Conservation (phyloP, 2,797 vertebrate species). For the Poeciliopsis gracilis region DNA sequence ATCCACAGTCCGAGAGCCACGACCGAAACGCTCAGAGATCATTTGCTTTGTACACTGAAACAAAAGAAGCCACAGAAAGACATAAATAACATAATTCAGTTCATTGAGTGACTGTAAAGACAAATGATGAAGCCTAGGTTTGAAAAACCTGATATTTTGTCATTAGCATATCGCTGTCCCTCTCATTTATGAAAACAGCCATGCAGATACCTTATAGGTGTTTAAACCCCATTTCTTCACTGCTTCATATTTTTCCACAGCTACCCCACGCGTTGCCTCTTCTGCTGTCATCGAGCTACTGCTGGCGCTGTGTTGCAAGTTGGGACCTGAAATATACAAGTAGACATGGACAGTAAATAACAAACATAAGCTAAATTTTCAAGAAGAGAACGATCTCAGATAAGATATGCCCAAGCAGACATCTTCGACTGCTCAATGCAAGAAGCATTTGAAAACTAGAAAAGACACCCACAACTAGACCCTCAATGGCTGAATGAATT, state of each 20-base stretch:
- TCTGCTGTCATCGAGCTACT: slow-evolving; percentile 78
- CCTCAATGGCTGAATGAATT: slow-evolving; percentile 16
- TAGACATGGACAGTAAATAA: background rate
- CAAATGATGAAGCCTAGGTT: background rate
- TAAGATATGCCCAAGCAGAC: slow-evolving; percentile 12
- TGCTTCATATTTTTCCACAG: slow-evolving; percentile 92
- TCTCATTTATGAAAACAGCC: background rate
- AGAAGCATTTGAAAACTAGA: background rate
- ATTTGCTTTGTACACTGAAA: slow-evolving; percentile 95
- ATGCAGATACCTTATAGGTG: slow-evolving; percentile 90
- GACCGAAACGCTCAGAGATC: slow-evolving; percentile 93
- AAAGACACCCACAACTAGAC: background rate
- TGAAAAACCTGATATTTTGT: background rate
- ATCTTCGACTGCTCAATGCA: background rate
- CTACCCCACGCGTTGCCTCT: slow-evolving; percentile 87
- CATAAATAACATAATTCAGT: background rate
- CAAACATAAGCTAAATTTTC: background rate
- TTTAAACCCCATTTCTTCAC: slow-evolving; percentile 96
- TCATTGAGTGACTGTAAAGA: background rate
- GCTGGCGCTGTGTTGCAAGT: slow-evolving; percentile 86
- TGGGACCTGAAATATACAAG: slow-evolving; percentile 79
- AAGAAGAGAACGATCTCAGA: background rate
- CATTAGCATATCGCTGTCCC: background rate
- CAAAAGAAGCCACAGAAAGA: background rate
- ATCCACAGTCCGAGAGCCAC: slow-evolving; percentile 94